These are phyloP conservation scores for Rhinella marina DNA, from an alignment of 2,797 vertebrate species.

Conservation along the genomic window DNA sequence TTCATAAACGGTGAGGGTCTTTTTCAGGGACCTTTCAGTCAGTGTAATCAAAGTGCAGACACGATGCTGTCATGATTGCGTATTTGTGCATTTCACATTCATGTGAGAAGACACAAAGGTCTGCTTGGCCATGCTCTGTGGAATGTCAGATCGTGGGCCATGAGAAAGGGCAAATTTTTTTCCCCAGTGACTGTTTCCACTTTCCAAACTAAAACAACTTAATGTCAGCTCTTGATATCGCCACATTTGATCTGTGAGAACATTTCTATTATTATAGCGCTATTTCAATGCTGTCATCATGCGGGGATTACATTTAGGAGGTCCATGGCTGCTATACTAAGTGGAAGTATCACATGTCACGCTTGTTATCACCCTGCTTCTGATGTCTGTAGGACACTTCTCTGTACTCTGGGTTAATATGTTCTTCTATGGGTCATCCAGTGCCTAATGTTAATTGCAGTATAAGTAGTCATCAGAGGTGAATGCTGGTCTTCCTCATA, in stretches of 20 bases:
- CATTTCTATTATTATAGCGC: conserved; percentile 36
- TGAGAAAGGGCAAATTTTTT: conserved; percentile 21
- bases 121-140: not conserved
- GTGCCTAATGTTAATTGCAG: not conserved
- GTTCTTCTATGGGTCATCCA: not conserved
- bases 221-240: not conserved
- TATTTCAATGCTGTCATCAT: conserved; percentile 51
- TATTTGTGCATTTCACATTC: not conserved
- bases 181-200: conserved; percentile 4
- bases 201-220: conserved; percentile 23
- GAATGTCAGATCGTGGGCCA: conserved; percentile 9
- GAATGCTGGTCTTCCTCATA: not conserved
- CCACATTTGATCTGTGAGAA: conserved; percentile 28
- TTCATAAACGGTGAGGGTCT: not conserved
- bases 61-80: not conserved
- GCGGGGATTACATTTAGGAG: conserved; percentile 43
- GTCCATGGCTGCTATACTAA: conserved; percentile 31
- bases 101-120: not conserved
- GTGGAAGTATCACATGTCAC: conserved; percentile 22
- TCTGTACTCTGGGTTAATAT: not conserved
- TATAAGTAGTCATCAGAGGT: not conserved
- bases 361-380: conserved; percentile 3
- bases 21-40: not conserved
- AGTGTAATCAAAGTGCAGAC: not conserved
- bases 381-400: not conserved